Evolutionary conservation across 2,888 invertebrate genomes (phyloP), one percentile per base, ranked within the genome.

Genomic region (Apotomis capreana): DNA sequence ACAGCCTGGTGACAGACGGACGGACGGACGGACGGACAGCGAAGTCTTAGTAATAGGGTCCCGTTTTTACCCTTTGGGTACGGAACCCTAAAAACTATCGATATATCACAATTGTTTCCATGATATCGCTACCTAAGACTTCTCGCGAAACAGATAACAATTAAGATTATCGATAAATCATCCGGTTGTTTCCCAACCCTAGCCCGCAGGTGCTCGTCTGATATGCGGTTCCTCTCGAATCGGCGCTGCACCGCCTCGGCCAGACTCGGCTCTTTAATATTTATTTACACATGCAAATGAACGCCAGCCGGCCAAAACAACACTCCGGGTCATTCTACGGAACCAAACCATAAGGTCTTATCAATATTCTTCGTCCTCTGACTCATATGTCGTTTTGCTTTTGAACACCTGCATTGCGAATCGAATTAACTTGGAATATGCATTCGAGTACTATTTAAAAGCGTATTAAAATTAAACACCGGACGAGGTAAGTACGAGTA

Each of bases 261-360:
- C 75, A 73, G 76, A 74, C 68, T 74, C 78, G 78, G 78, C 81
- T 81, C 78, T 83, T 84, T 81, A 79, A 87, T 87, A 89, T 89
- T 89, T 89, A 90, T 90, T 91, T 89, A 89, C 88, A 85, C 86
- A 88, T 89, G 87, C 85, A 86, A 87, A 89, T 87, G 79, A 79
- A 59, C 77, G 76, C 74, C 78, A 81, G 72, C 74, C 76, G 75
- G 74, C 74, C 76, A 77, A 77, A 79, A 77, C 78, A 77, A 77
- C 77, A 74, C 74, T 65, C 63, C 71, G 70, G 74, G 75, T 74
- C 77, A 74, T 65, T 62, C 70, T 75, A 73, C 46, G 44, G 26
- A 6, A 12, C 55, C 36, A 13, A 6, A 12, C 46, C 55, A 57
- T 57, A 65, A 65, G 26, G 44, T 26, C 55, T 26, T 46, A 57